Base-by-base conservation (phyloP, 30 jellyfish, hydroid and myxozoan genomes). In the Morbakka virulenta region DNA sequence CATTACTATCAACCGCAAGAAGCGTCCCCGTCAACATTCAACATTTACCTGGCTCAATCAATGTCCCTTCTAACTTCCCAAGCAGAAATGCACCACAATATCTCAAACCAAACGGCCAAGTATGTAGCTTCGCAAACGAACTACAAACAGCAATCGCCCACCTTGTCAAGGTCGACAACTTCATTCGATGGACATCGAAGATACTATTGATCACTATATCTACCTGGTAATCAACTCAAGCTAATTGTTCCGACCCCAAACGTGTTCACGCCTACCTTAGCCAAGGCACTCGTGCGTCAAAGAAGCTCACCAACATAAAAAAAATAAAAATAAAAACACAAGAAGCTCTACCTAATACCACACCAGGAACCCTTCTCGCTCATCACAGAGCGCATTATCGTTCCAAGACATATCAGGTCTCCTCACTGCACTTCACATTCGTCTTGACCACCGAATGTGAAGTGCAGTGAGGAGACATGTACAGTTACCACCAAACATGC, bases 361-460 rank as follows among this genome's bases (percentile, higher is more conserved):
- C n/a, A 9, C 14, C 61, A 47, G n/a, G 14, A 47, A 47, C 61
- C 61, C n/a, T 47, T 47, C 61, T 47, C 61, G n/a, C 61, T n/a
- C 12, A n/a, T 47, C 61, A 9, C 61, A 12, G 61, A 47, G n/a
- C 61, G 61, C 14, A 47, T 47, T 47, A n/a, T 47, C n/a, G 61
- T 47, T n/a, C 61, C 61, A 47, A 47, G 61, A 47, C 12, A n/a
- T n/a, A 47, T 47, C 61, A 9, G 61, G 61, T 47, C 61, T 47
- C n/a, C 61, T 47, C 61, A 47, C 61, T n/a, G 61, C 61, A 47
- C 61, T 47, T n/a, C 61, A 47, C 61, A 47, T 47, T n/a, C 61
- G 61, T n/a, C 61, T 47, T 47, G 61, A 47, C 61, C 61, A 47
- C n/a, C 61, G 14, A 47, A 47, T n/a, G n/a, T n/a, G n/a, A n/a